Evolutionary conservation across 1,140 invertebrate genomes (phyloP).

Genomic region (Bombus waltoni): DNA sequence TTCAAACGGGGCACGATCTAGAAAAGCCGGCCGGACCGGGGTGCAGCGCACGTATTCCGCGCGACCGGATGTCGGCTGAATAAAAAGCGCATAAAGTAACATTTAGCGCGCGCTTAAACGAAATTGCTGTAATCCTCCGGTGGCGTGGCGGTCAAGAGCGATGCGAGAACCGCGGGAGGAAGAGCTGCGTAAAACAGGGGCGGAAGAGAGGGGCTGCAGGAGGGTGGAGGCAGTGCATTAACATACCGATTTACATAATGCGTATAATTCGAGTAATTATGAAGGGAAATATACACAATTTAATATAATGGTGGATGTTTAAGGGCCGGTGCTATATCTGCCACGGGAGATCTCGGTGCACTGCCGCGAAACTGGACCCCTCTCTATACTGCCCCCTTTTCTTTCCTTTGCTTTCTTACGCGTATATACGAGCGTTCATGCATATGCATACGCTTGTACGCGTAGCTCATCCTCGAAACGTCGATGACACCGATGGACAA

Average conservation of each 20-base stretch:
- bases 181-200: background rate
- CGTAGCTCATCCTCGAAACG: conserved; percentile 8
- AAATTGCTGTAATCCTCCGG: conserved; percentile 81
- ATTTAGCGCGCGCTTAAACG: conserved; percentile 79
- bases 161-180: conserved; percentile 14
- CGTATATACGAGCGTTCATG: background rate
- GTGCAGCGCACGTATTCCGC: conserved; percentile 5
- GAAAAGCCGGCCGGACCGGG: background rate
- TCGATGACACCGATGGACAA: conserved; percentile 7
- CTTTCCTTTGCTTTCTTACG: background rate
- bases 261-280: conserved; percentile 83
- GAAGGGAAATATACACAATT: conserved; percentile 83
- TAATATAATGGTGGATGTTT: conserved; percentile 82
- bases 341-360: conserved; percentile 66
- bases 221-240: conserved; percentile 70
- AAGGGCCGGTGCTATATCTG: conserved; percentile 74
- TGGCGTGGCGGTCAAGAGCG: conserved; percentile 37
- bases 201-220: conserved; percentile 17
- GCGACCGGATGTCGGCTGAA: conserved; percentile 57
- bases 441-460: background rate
- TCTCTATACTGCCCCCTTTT: background rate
- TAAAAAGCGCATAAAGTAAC: conserved; percentile 76
- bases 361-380: conserved; percentile 44
- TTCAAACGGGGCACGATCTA: conserved; percentile 61
- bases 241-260: conserved; percentile 83